Percentiles rank a stretch among this genome's conserved stretches.
Evolutionary conservation across 2,888 invertebrate species (phyloP).

Genomic region (Caenorhabditis auriculariae): DNA sequence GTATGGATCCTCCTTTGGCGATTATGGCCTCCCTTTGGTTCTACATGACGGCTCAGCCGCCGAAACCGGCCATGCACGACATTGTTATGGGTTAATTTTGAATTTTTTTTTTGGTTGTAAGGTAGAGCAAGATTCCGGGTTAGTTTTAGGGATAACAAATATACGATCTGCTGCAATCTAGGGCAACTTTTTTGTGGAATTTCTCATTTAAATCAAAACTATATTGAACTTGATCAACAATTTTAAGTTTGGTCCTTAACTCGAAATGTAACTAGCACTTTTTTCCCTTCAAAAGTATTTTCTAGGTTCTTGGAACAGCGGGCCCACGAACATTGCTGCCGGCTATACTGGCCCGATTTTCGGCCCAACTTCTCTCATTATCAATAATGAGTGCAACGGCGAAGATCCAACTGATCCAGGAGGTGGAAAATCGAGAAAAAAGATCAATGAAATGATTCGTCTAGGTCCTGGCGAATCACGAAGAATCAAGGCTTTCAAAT

Average conservation of each 20-base stretch:
- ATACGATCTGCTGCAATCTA: too few species aligned
- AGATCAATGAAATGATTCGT: background rate
- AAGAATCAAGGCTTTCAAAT: slow-evolving; percentile 59
- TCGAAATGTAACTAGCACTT: too few species aligned
- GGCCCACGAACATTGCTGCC: slow-evolving; percentile 32
- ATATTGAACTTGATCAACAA: too few species aligned
- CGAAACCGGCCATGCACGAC: slow-evolving; percentile 63
- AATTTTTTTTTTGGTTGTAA: too few species aligned
- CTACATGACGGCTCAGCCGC: slow-evolving; percentile 63
- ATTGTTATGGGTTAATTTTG: slow-evolving; percentile 54
- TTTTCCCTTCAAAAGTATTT: too few species aligned
- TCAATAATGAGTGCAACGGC: slow-evolving; percentile 58
- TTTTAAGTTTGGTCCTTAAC: too few species aligned
- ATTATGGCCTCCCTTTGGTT: slow-evolving; percentile 57
- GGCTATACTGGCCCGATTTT: slow-evolving; percentile 52
- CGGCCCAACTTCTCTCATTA: slow-evolving; percentile 54
- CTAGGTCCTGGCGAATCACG: slow-evolving; percentile 55
- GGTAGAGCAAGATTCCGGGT: too few species aligned
- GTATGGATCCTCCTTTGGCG: slow-evolving; percentile 54
- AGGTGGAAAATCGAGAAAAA: slow-evolving; percentile 5
- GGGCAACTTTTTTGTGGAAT: too few species aligned
- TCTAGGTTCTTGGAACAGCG: slow-evolving; percentile 47
- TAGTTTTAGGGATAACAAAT: too few species aligned
- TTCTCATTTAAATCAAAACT: too few species aligned
- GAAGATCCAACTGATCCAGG: slow-evolving; percentile 43